Percentiles rank a stretch among this genome's conserved stretches.
Conservation (phyloP, 2,797 vertebrate genomes). For the Apogon talboti region DNA sequence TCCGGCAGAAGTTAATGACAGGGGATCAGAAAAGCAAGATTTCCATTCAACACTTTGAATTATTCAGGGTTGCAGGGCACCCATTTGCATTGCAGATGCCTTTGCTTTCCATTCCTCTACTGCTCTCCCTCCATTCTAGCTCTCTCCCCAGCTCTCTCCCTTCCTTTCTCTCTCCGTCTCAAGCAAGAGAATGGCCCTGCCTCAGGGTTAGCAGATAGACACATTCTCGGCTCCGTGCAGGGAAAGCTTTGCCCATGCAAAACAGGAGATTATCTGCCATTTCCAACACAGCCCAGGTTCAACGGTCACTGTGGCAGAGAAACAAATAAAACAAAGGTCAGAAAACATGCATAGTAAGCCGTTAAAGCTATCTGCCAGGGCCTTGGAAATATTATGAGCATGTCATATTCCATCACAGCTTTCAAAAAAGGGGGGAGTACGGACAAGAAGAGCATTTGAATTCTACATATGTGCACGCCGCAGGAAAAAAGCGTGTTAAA, state of each 20-base stretch:
- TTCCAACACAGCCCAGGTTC: slow-evolving; percentile 68
- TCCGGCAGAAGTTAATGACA: slow-evolving; percentile 81
- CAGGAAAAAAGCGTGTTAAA: slow-evolving; percentile 14
- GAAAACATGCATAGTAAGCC: slow-evolving; percentile 59
- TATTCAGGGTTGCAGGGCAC: slow-evolving; percentile 83
- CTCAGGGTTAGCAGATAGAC: slow-evolving; percentile 74
- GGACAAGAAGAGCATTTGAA: slow-evolving; percentile 32
- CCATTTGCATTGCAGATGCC: slow-evolving; percentile 83
- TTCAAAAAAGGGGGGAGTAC: neutral
- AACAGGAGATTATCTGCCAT: slow-evolving; percentile 80
- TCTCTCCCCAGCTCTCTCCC: slow-evolving; percentile 28
- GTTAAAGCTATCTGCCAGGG: slow-evolving; percentile 55
- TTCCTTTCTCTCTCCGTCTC: slow-evolving; percentile 41
- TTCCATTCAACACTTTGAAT: slow-evolving; percentile 85
- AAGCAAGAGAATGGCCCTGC: slow-evolving; percentile 67
- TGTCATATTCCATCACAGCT: slow-evolving; percentile 61
- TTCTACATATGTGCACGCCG: slow-evolving; percentile 13
- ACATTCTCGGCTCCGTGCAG: slow-evolving; percentile 43
- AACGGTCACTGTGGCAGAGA: slow-evolving; percentile 65
- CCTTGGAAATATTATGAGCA: slow-evolving; percentile 58
- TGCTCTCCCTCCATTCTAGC: slow-evolving; percentile 41
- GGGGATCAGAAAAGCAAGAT: slow-evolving; percentile 81
- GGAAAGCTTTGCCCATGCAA: slow-evolving; percentile 71
- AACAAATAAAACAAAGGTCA: slow-evolving; percentile 83
- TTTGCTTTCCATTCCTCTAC: slow-evolving; percentile 67